Conservation (phyloP, 2,888 invertebrate genomes). For the Eulithis testata region DNA sequence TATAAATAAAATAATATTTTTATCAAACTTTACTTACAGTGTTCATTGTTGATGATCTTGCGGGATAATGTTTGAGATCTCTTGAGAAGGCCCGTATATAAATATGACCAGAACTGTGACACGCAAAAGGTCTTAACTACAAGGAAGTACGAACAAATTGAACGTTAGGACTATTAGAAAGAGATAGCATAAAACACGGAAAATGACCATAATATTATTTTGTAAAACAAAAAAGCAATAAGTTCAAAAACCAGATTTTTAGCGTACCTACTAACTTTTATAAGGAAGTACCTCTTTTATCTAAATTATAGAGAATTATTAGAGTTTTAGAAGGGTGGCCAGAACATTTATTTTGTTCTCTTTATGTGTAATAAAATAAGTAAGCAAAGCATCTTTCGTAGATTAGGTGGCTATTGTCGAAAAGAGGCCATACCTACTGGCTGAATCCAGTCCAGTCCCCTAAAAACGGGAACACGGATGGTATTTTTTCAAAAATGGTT, state of each 20-base stretch:
- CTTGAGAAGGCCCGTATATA: constrained; percentile 40
- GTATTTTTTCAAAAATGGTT: too few species aligned
- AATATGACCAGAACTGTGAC: constrained; percentile 18
- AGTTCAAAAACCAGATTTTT: neutral
- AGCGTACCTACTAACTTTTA: neutral
- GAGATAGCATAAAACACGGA: constrained; percentile 1
- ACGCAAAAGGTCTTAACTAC: constrained; percentile 35
- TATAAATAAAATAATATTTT: constrained; percentile 2
- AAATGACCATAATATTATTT: neutral
- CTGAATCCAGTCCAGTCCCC: too few species aligned
- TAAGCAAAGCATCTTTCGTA: too few species aligned
- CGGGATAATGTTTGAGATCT: constrained; percentile 37
- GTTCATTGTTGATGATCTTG: constrained; percentile 48
- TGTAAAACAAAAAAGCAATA: neutral
- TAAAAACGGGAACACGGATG: too few species aligned
- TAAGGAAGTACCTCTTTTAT: too few species aligned
- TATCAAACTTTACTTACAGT: constrained; percentile 44
- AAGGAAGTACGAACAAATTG: constrained; percentile 2
- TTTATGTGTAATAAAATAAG: too few species aligned
- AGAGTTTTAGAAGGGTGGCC: too few species aligned
- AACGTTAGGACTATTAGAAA: constrained; percentile 4
- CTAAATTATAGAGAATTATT: neutral
- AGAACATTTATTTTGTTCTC: too few species aligned
- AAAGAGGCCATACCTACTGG: too few species aligned
- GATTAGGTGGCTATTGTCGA: too few species aligned